Base-by-base conservation (phyloP, 2,797 vertebrate genomes). In the Otolemur crassicaudatus region DNA sequence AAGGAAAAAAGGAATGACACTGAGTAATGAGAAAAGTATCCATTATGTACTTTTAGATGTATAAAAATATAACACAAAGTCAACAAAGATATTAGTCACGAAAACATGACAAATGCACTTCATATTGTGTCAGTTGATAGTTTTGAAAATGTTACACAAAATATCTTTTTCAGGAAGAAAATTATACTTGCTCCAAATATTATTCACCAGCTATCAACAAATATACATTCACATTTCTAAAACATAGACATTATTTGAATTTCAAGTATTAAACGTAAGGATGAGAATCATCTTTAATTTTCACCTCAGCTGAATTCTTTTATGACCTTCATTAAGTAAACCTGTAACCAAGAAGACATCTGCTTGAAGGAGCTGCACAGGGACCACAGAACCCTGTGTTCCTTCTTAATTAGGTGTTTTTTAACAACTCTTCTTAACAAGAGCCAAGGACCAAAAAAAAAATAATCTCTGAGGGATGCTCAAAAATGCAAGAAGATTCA, bases 321-420 rank as follows among this genome's bases (percentile, higher is more conserved):
- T 40, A 20, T 94, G 34, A 87, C 53, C 43, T 85, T 95, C 25
- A 27, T 85, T 83, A 84, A 69, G 7, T 69, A 56, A 87, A 84
- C 43, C 34, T 70, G 9, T 72, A 77, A 61, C n/a, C 82, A 61
- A 61, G 31, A 80, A 53, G 10, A 29, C 1, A 77, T 43, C 16
- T 34, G 2, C 20, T 89, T 29, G 17, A 60, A 84, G 49, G 5
- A 5, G 34, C 1, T 70, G 60, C 3, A 67, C 19, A 53, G 6
- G 53, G 25, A 65, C n/a, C 3, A 34, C 1, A 76, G 16, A 63
- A 87, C 53, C 43, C n/a, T 9, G 5, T 79, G 22, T 81, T 56
- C 29, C 77, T 94, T 90, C n/a, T 90, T 87, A 94, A 85, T 90
- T 67, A 87, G 60, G 20, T 65, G 13, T 29, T 76, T 92, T 94